Evolutionary conservation across 2,888 invertebrate species (phyloP).

Genomic region (Stegana nigrithorax): DNA sequence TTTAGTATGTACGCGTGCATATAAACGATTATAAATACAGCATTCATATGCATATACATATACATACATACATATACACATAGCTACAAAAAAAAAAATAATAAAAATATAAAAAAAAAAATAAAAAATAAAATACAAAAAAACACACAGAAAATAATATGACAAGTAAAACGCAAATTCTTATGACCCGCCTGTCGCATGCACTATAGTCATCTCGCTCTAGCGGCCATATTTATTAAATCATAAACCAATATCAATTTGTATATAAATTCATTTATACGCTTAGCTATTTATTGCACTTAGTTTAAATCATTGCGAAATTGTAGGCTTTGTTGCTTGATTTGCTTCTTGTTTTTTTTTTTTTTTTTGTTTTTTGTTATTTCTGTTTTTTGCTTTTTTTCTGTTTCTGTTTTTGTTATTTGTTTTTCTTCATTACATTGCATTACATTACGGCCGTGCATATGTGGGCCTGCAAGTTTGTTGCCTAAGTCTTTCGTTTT

Average conservation of each 20-base stretch:
- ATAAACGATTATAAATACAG: not conserved
- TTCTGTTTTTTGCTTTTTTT: not conserved
- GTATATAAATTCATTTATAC: no score
- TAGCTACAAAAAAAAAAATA: not conserved
- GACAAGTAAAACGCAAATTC: constrained; percentile 58
- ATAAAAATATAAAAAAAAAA: not conserved
- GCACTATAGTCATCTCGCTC: constrained; percentile 28
- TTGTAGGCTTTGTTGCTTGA: not conserved
- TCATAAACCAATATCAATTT: constrained; percentile 47
- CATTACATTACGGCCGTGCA: no score
- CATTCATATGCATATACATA: not conserved
- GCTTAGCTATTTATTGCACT: constrained; percentile 62
- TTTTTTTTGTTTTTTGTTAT: not conserved
- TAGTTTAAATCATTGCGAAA: constrained; percentile 56
- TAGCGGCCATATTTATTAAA: constrained; percentile 15
- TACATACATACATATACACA: constrained; percentile 5
- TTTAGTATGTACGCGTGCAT: not conserved
- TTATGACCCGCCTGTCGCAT: constrained; percentile 25
- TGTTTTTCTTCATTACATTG: no score
- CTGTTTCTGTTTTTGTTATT: not conserved
- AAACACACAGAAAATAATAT: constrained; percentile 15
- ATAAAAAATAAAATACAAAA: not conserved
- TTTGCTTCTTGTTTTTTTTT: not conserved
- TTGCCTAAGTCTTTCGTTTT: constrained; percentile 55
- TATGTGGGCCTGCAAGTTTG: no score